A percentile compares a stretch with the other conserved stretches of the same genome.
Evolutionary conservation across 1,140 invertebrate genomes (phyloP).

Genomic region (Venturia canescens): DNA sequence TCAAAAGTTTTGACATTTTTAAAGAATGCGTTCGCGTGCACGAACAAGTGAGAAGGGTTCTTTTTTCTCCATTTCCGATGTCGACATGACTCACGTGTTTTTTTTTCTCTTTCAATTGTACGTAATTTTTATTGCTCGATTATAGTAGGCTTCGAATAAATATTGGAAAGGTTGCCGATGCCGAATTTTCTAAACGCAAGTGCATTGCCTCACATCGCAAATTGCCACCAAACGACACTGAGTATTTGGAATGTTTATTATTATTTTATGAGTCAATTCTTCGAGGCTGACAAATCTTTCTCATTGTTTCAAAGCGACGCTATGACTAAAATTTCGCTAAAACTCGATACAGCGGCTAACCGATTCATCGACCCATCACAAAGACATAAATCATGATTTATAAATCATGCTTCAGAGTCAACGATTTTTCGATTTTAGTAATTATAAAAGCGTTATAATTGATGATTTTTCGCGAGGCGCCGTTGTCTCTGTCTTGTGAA

Average conservation of each 20-base stretch:
- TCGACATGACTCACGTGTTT: neutral
- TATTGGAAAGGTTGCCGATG: neutral
- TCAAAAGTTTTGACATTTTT: too few relatives aligned
- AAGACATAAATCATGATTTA: slow-evolving; percentile 31
- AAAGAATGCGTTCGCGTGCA: too few relatives aligned
- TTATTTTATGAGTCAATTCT: neutral
- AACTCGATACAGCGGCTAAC: neutral
- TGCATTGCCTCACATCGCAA: neutral
- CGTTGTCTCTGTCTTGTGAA: slow-evolving; percentile 38
- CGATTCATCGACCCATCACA: slow-evolving; percentile 18
- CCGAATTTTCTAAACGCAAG: neutral
- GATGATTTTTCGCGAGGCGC: slow-evolving; percentile 31
- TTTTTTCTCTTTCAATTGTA: neutral
- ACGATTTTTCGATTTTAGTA: slow-evolving; percentile 29
- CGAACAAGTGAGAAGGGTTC: too few relatives aligned
- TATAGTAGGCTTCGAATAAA: neutral
- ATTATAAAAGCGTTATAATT: slow-evolving; percentile 38
- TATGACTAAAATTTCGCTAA: neutral
- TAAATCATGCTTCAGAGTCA: too few relatives aligned
- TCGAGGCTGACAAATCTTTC: neutral
- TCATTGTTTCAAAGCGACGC: neutral
- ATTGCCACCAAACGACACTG: neutral
- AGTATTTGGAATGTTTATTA: neutral
- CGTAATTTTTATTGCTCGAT: too few relatives aligned
- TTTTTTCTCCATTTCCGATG: too few relatives aligned